These are phyloP conservation scores for Ditula angustiorana DNA, from an alignment of 2,888 invertebrate species.

Conservation along the genomic window DNA sequence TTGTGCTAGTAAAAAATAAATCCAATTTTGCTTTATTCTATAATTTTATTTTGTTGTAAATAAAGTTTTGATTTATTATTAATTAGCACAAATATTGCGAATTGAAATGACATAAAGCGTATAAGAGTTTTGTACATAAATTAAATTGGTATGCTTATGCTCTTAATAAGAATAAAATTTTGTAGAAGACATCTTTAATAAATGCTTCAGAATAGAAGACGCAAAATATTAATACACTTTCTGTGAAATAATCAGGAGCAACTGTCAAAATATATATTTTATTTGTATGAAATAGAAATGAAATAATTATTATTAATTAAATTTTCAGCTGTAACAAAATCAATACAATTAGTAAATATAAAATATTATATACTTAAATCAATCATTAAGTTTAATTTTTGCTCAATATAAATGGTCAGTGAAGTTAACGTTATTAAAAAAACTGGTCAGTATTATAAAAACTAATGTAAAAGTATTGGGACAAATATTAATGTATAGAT, in stretches of 20 bases:
- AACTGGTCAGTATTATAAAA: constrained; percentile 19
- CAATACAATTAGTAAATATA: too few relatives aligned
- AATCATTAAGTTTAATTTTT: not conserved
- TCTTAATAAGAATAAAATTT: constrained; percentile 62
- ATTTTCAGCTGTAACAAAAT: too few relatives aligned
- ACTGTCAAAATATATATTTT: not conserved
- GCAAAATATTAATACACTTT: too few relatives aligned
- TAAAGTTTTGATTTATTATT: constrained; percentile 18
- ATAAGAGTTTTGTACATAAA: constrained; percentile 83
- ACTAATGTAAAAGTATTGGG: too few relatives aligned
- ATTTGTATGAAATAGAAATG: too few relatives aligned
- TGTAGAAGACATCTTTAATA: constrained; percentile 69
- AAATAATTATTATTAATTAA: too few relatives aligned
- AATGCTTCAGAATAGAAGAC: constrained; percentile 52
- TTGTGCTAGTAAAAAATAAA: constrained; percentile 50
- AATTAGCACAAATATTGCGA: constrained; percentile 34
- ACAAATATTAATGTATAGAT: too few relatives aligned
- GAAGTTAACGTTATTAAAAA: not conserved
- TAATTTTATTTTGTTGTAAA: constrained; percentile 11
- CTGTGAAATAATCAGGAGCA: too few relatives aligned
- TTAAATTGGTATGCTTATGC: constrained; percentile 82
- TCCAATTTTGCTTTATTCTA: constrained; percentile 9
- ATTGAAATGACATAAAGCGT: constrained; percentile 46
- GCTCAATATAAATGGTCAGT: constrained; percentile 18
- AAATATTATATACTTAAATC: too few relatives aligned